Conservation (phyloP, 2,888 invertebrate species). For the Baronia brevicornis region DNA sequence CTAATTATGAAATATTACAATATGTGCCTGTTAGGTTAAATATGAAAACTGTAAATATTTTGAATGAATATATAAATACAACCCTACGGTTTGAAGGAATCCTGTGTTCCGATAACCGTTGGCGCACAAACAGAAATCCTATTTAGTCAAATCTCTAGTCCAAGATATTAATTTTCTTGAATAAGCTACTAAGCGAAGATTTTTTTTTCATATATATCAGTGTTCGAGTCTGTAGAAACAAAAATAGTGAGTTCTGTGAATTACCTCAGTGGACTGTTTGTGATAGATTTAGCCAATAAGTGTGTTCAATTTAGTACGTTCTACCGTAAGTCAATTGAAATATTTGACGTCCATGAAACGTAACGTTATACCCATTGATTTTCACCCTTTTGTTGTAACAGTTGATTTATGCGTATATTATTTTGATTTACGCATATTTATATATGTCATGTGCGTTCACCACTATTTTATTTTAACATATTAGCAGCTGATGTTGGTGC, state of each 20-base stretch:
- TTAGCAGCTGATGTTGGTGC: constrained; percentile 70
- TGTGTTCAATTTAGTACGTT: constrained; percentile 68
- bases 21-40: constrained; percentile 8
- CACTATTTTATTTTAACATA: constrained; percentile 35
- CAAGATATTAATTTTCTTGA: constrained; percentile 53
- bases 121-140: constrained; percentile 48
- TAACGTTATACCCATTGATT: constrained; percentile 21
- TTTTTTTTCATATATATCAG: constrained; percentile 44
- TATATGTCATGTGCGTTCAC: constrained; percentile 13
- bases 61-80: too few species aligned
- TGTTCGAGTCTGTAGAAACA: constrained; percentile 29
- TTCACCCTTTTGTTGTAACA: constrained; percentile 20
- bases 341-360: constrained; percentile 56
- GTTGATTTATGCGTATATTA: constrained; percentile 7
- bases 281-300: constrained; percentile 74
- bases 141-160: constrained; percentile 71
- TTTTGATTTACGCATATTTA: neutral
- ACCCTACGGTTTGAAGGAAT: too few species aligned
- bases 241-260: constrained; percentile 54
- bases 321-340: constrained; percentile 64
- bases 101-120: constrained; percentile 29
- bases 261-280: constrained; percentile 72
- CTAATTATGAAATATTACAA: constrained; percentile 5
- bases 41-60: constrained; percentile 13
- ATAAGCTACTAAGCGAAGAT: constrained; percentile 47